Base-by-base conservation (phyloP, 2,888 invertebrate genomes). In the Mythimna pallens region DNA sequence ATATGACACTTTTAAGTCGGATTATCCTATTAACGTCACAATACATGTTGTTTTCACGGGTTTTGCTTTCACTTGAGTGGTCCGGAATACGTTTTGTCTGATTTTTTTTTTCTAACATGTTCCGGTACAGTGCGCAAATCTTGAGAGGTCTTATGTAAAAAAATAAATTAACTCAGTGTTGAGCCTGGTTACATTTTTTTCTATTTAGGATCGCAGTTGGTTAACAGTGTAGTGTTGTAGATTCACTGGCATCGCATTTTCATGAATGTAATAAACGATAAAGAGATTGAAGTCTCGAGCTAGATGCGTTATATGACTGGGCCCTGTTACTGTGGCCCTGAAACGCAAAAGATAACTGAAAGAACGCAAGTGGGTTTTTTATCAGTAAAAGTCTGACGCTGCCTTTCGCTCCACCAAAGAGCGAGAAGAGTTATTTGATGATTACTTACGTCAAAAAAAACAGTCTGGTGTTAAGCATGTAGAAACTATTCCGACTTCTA, bases 1-100 rank as follows among this genome's bases (percentile, higher is more conserved):
- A 95, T 94, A 94, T 93, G 94, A 92, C 92, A 90, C 91, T 87
- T 86, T 87, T 80, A 75, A 86, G 82, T 64, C 81, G 85, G 87
- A 85, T 93, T 87, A 93, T 90, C 91, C 88, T 78, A 73, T 88
- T 86, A 89, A 86, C 84, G 73, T 87, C 85, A 91, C 87, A 89
- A 89, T 86, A 75, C 73, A 84, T 88, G 89, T 89, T 92, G 90
- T 92, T 90, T 92, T 87, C 86, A 83, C 58, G 83, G 90, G 84
- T 85, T 86, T 87, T 87, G 90, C 85, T 89, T 89, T 89, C 88
- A 89, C 87, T 89, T 76, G 78, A 85, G 75, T 82, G 83, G 63
- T 68, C 76, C 10, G 52, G 43, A 81, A 80, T 73, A 67, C 67
- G 67, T 70, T 76, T 85, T 70, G 55, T 64, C 50, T 65, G 30